A percentile compares a stretch with the other conserved stretches of the same genome.
These are phyloP conservation scores for Eurytoma adleriae DNA, from an alignment of 2,888 invertebrate genomes.

Conservation along the genomic window DNA sequence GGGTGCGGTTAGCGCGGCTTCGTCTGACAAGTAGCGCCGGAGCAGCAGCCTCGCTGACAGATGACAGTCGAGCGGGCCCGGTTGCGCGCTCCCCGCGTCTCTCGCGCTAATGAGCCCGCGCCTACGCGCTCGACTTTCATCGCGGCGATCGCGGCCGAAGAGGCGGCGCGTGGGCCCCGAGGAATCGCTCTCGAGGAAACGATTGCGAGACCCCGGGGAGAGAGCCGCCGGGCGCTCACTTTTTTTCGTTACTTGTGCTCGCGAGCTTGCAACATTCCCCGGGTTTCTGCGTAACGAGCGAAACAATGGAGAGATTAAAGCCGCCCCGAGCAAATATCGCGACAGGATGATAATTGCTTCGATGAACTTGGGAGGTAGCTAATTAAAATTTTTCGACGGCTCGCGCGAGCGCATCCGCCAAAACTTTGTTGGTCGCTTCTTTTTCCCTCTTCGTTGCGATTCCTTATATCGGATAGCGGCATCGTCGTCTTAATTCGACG, in stretches of 20 bases:
- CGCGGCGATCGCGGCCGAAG: too few species aligned
- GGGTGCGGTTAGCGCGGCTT: slow-evolving; percentile 9
- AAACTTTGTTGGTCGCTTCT: too few species aligned
- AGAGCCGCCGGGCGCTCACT: slow-evolving; percentile 17
- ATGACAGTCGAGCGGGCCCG: slow-evolving; percentile 31
- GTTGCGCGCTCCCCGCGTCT: not conserved
- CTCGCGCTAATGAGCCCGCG: slow-evolving; percentile 23
- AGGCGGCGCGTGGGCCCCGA: not conserved
- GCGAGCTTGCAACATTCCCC: slow-evolving; percentile 10
- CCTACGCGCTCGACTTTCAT: too few species aligned
- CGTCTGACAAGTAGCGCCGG: slow-evolving; percentile 32
- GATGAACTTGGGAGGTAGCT: not conserved
- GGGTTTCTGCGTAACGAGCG: slow-evolving; percentile 15
- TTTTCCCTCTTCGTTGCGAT: too few species aligned
- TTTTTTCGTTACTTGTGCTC: not conserved
- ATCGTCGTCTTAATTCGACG: not conserved
- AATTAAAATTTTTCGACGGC: too few species aligned
- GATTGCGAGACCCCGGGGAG: too few species aligned
- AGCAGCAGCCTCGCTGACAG: slow-evolving; percentile 3
- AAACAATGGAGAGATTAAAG: slow-evolving; percentile 24
- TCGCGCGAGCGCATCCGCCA: too few species aligned
- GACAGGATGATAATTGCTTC: not conserved
- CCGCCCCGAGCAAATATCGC: not conserved
- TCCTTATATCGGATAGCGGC: too few species aligned
- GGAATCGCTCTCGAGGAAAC: too few species aligned